Base-by-base conservation (phyloP, 2,113 vertebrate species). In the Zosterops borbonicus region DNA sequence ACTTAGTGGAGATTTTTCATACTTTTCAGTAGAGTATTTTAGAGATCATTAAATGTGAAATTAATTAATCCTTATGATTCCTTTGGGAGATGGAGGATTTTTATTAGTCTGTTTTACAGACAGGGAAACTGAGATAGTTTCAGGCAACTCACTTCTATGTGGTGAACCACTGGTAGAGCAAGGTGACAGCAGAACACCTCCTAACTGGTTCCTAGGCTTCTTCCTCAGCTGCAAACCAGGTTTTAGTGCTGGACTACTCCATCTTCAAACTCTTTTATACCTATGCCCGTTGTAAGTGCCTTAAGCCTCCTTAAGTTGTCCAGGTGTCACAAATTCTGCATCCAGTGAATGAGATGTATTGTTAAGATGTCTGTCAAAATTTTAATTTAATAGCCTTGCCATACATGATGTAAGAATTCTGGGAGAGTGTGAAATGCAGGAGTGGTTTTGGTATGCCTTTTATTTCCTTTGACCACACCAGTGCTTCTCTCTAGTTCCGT, bases 31-130 rank as follows among this genome's bases (percentile, higher is more conserved):
- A 63, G 19, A 89, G 76, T 77, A 74, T 81, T 80, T 90, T 67
- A 83, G 64, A 91, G 68, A 52, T 52, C 55, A 81, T 93, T 90
- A 87, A 93, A 95, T 89, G 28, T 71, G 50, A 90, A 87, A 82
- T 92, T 94, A 97, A 83, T 96, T 95, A 95, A 92, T 94, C 71
- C 56, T 90, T 85, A 86, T 14, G 27, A 65, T 83, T 90, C 88
- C 83, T 86, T 65, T 78, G 92, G 55, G 88, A 94, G 52, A 31
- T 33, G 53, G 5, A 42, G 76, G 83, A 53, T 65, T 88, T 85
- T 90, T 83, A 77, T 80, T 83, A 90, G 76, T 35, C 42, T 80
- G 5, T 92, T 95, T 92, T 83, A 92, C 76, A 90, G 60, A 77
- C 2, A 8, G 55, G 46, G 64, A 81, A 92, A 92, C 89, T 83